Evolutionary conservation across 2,113 vertebrate genomes (phyloP), one percentile per base, ranked within the genome.

Genomic region (Malurus cyaneus): DNA sequence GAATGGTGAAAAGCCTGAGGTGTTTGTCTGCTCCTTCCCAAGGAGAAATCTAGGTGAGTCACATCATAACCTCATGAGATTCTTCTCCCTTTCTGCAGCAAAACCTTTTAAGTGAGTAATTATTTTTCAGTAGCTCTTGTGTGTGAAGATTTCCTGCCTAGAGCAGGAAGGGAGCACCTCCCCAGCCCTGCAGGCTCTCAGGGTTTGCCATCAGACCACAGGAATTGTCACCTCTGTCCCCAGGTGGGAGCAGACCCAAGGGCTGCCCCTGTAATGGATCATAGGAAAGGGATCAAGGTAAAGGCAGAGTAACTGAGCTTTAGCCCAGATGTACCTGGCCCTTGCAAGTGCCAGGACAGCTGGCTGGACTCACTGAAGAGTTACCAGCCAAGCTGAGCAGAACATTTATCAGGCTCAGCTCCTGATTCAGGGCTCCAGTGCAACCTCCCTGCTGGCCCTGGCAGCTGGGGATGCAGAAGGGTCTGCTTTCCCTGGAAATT

Each of bases 101-200:
- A 80, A 91, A 47, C 31, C 28, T 49, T 50, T n/a, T 4, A 8
- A 20, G 50, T 1, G 3, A 78, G 69, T 52, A 16, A 3, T 15
- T 39, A 11, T 39, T 57, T 56, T 24, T 57, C 60, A 31, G 64
- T 12, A 44, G 46, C 64, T 57, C 2, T 28, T 13, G 12, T 3
- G 2, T 4, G 12, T 15, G 54, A 36, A 34, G 54, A 8, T 57
- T 66, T 64, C 44, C 46, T 42, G n/a, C 18, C 23, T 28, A 1
- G 29, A 97, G 96, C 95, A 56, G 85, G 92, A 57, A 59, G 71
- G 64, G 41, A 74, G 52, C 81, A 34, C 5, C 47, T 85, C 57
- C 34, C 14, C 0, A 0, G 2, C 36, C 49, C 74, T 16, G 20
- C 24, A n/a, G 29, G 32, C 32, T 64, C 39, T 36, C 14, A 8